Conservation (phyloP, 1,140 invertebrate genomes). For the Wasmannia auropunctata region DNA sequence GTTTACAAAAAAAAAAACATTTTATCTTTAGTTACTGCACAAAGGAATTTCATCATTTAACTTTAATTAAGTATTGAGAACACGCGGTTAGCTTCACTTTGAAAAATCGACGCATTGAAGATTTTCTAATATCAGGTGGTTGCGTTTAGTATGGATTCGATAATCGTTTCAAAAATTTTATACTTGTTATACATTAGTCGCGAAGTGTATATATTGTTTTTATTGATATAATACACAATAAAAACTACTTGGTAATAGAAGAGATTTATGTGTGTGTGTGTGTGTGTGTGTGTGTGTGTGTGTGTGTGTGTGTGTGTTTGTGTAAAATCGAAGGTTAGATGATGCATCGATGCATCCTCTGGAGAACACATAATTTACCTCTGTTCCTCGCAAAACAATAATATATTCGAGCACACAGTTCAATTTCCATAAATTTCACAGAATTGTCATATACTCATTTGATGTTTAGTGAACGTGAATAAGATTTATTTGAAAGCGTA, state of each 20-base stretch:
- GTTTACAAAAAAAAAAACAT: not conserved
- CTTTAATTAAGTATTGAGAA: not conserved
- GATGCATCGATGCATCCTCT: not conserved
- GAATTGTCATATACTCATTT: not conserved
- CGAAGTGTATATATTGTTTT: not conserved
- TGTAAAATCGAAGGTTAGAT: too few relatives aligned
- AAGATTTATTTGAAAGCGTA: not conserved
- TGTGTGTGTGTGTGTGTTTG: too few relatives aligned
- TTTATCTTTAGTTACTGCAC: not conserved
- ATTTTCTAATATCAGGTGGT: not conserved
- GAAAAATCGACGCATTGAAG: not conserved
- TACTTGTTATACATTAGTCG: not conserved
- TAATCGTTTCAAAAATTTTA: not conserved
- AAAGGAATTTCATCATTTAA: not conserved
- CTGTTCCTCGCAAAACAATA: not conserved
- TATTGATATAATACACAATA: not conserved
- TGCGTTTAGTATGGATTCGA: not conserved
- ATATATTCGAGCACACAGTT: not conserved
- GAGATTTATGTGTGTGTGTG: too few relatives aligned
- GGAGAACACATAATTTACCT: not conserved
- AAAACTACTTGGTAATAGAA: not conserved
- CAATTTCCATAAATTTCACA: not conserved
- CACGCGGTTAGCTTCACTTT: not conserved
- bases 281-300: too few relatives aligned
- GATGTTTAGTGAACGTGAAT: not conserved